Evolutionary conservation across 2,888 invertebrate species (phyloP).

Genomic region (Ormyrus labotus): DNA sequence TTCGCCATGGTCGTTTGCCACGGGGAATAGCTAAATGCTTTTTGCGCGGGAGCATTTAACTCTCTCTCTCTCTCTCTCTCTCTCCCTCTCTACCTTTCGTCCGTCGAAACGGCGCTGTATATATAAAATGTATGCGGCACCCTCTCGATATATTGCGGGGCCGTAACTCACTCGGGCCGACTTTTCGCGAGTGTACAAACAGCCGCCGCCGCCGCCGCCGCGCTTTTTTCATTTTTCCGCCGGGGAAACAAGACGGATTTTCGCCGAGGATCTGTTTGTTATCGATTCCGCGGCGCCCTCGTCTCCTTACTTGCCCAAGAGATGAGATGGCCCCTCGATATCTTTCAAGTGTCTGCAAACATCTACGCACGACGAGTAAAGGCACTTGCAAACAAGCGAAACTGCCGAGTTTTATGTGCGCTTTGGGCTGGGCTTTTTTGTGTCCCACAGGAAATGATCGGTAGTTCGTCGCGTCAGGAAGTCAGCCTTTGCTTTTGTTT

Average conservation of each 20-base stretch:
- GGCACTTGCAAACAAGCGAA: too few relatives aligned
- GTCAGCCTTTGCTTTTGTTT: slow-evolving; percentile 56
- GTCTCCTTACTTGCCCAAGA: neutral
- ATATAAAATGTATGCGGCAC: neutral
- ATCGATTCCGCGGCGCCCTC: slow-evolving; percentile 42
- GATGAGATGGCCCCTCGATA: slow-evolving; percentile 54
- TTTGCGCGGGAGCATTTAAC: slow-evolving; percentile 75
- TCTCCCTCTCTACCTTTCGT: slow-evolving; percentile 19
- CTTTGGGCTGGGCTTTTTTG: neutral
- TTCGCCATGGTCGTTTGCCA: slow-evolving; percentile 75
- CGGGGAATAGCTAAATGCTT: slow-evolving; percentile 76
- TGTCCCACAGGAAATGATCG: slow-evolving; percentile 68
- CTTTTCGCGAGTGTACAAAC: neutral
- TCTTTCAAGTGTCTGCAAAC: slow-evolving; percentile 68
- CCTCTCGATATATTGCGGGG: neutral
- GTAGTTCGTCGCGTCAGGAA: slow-evolving; percentile 27
- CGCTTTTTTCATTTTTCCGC: too few relatives aligned
- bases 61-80: slow-evolving; percentile 73
- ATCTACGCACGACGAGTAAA: slow-evolving; percentile 17
- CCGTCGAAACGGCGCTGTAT: neutral
- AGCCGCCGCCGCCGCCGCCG: too few relatives aligned
- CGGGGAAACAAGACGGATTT: slow-evolving; percentile 38
- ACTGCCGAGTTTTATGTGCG: neutral
- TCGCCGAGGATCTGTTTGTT: slow-evolving; percentile 42
- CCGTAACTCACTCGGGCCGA: neutral